Conservation (phyloP, 2,113 vertebrate species). For the Carettochelys insculpta region DNA sequence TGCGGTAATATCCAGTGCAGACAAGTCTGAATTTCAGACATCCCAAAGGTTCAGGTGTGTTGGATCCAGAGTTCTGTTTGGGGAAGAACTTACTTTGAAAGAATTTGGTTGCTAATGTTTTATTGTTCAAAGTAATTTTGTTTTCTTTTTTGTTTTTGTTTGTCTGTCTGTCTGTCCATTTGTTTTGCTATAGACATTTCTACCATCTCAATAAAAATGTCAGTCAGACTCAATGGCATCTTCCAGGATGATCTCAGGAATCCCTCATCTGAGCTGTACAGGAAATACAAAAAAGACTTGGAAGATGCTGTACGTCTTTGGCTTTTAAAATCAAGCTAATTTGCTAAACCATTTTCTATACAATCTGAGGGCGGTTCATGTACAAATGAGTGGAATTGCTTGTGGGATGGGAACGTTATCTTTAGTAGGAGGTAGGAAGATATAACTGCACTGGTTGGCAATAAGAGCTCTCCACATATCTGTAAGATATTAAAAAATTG, state of each 20-base stretch:
- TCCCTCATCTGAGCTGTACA: constrained; percentile 67
- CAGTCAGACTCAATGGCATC: constrained; percentile 63
- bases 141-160: not conserved
- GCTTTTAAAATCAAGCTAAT: not conserved
- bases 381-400: not conserved
- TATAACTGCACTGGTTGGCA: not conserved
- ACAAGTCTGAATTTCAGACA: not conserved
- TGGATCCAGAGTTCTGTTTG: not conserved
- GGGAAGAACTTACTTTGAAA: not conserved
- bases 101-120: not conserved
- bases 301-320: constrained; percentile 73
- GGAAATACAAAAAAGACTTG: constrained; percentile 73
- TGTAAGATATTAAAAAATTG: not conserved
- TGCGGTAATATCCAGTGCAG: not conserved
- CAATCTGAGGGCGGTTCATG: not conserved
- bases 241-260: constrained; percentile 65
- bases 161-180: too few relatives aligned
- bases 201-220: constrained; percentile 56
- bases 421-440: not conserved
- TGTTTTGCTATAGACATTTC: constrained; percentile 5
- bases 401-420: too few relatives aligned
- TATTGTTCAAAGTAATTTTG: not conserved
- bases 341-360: not conserved
- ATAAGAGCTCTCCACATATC: not conserved
- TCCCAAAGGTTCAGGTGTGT: not conserved